These are phyloP conservation scores for Tiliqua scincoides DNA, from an alignment of 2,113 vertebrate species.

Conservation along the genomic window DNA sequence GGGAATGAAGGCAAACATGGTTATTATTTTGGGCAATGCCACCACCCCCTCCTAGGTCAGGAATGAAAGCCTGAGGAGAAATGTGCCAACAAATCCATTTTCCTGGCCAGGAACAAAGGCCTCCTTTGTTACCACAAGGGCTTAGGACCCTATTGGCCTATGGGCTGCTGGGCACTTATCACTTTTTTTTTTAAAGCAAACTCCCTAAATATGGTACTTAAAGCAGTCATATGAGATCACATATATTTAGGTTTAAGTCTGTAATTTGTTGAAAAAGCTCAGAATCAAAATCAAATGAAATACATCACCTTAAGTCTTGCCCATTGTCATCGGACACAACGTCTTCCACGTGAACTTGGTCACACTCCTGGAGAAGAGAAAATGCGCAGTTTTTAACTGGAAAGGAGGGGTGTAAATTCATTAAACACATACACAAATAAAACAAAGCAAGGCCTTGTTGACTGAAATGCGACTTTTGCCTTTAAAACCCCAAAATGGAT, in stretches of 20 bases:
- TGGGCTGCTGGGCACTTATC: neutral
- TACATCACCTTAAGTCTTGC: slow-evolving; percentile 91
- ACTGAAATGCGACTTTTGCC: neutral
- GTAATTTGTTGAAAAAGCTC: neutral
- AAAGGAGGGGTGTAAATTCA: too few species aligned
- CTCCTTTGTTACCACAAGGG: neutral
- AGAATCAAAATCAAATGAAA: neutral
- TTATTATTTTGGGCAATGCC: neutral
- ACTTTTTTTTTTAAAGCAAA: neutral
- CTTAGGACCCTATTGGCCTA: neutral
- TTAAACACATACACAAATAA: too few species aligned
- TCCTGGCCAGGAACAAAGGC: neutral
- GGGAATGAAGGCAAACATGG: neutral
- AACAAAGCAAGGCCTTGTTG: neutral
- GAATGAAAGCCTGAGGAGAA: neutral
- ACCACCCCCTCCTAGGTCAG: neutral
- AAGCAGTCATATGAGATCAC: neutral
- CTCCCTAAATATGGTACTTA: neutral
- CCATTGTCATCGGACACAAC: slow-evolving; percentile 97
- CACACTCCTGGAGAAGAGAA: slow-evolving; percentile 88
- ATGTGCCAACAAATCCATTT: neutral
- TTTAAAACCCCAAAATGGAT: neutral
- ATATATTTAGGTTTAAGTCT: neutral
- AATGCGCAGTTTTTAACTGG: neutral
- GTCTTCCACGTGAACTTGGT: slow-evolving; percentile 98